Evolutionary conservation across 30 jellyfish, hydroid and myxozoan genomes (phyloP).

Genomic region (Catostylus mosaicus): DNA sequence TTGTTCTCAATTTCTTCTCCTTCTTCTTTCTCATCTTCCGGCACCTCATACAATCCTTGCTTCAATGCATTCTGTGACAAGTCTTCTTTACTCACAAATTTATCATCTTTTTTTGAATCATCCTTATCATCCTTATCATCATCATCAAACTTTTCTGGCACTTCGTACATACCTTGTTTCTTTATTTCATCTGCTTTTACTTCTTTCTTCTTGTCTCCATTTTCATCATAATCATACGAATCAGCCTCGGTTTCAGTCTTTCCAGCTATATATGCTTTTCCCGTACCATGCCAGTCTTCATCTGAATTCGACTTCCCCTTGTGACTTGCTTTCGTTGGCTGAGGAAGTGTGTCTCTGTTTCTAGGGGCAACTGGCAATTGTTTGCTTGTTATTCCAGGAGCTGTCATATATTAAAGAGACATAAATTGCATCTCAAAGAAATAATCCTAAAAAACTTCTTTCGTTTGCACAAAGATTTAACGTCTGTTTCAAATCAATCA

Average conservation of each 20-base stretch:
- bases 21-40: constrained; percentile 24
- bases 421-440: too few species aligned
- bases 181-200: constrained; percentile 16
- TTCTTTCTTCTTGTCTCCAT: neutral
- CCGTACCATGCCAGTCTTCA: constrained; percentile 1
- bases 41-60: constrained; percentile 44
- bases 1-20: constrained; percentile 14
- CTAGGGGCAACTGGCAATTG: constrained; percentile 54
- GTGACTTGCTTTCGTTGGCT: neutral
- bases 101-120: neutral
- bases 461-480: too few species aligned
- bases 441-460: too few species aligned
- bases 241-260: constrained; percentile 13
- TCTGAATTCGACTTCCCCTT: neutral
- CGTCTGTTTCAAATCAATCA: too few species aligned
- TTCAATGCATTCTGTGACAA: neutral
- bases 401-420: too few species aligned
- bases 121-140: constrained; percentile 11
- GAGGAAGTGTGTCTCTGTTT: constrained; percentile 41
- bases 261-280: constrained; percentile 20
- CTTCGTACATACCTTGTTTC: constrained; percentile 38
- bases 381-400: constrained; percentile 60
- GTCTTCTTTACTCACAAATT: neutral
- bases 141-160: constrained; percentile 27
- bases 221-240: constrained; percentile 31